A percentile compares a stretch with the other conserved stretches of the same genome.
phyloP scores from a whole-genome alignment of 2,888 invertebrate genomes.

The Plagiodera versicolora region DNA sequence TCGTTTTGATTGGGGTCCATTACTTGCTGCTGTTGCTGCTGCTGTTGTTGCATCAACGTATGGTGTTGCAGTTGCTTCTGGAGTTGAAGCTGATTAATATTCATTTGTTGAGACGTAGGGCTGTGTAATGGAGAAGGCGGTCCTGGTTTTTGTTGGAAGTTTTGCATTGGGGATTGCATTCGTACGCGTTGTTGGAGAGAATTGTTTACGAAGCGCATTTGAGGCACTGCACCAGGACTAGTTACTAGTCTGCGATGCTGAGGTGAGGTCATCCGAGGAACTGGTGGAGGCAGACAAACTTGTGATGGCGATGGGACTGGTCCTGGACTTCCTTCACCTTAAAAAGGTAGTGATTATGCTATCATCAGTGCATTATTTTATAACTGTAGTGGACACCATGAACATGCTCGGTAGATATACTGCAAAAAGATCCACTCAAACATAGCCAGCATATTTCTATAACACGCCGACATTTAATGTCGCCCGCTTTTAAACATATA shows the following conservation, averaged over 20 bases:
- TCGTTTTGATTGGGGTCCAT: conserved; percentile 49
- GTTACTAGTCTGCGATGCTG: conserved; percentile 62
- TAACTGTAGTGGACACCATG: too few species aligned
- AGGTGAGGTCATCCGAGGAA: conserved; percentile 61
- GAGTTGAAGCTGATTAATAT: conserved; percentile 44
- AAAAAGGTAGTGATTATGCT: too few species aligned
- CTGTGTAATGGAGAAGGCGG: conserved; percentile 52
- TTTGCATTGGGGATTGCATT: conserved; percentile 45
- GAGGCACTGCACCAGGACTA: conserved; percentile 54
- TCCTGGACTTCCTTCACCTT: conserved; percentile 62
- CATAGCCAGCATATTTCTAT: too few species aligned
- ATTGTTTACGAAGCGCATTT: conserved; percentile 47
- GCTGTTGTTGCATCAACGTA: conserved; percentile 24
- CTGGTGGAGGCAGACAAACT: conserved; percentile 55
- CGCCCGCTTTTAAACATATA: too few species aligned
- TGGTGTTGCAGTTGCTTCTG: conserved; percentile 55
- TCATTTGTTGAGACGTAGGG: conserved; percentile 50
- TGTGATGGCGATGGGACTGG: conserved; percentile 57
- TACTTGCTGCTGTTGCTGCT: conserved; percentile 40
- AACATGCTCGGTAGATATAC: too few species aligned
- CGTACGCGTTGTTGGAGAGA: conserved; percentile 46
- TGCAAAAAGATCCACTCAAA: too few species aligned
- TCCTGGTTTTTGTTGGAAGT: conserved; percentile 51
- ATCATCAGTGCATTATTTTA: too few species aligned
- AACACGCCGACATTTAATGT: too few species aligned